A percentile compares a stretch with the other conserved stretches of the same genome.
These are phyloP conservation scores for Nannoperca obscura DNA, from an alignment of 2,797 vertebrate species.

Conservation along the genomic window DNA sequence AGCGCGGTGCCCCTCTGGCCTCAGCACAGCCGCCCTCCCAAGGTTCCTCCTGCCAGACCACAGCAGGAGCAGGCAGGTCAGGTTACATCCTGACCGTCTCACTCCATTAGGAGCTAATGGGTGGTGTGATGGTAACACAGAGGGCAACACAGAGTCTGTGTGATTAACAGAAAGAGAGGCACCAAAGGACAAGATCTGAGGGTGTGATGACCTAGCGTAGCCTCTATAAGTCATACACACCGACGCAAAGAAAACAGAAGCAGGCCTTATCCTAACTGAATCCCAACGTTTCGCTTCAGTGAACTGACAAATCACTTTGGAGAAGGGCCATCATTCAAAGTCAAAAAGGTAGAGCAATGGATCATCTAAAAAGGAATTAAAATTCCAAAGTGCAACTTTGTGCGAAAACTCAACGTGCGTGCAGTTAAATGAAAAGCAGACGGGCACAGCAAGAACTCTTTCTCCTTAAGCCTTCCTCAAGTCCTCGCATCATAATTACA, in stretches of 20 bases:
- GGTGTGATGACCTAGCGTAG: slow-evolving; percentile 23
- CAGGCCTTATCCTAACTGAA: slow-evolving; percentile 55
- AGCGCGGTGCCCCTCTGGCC: slow-evolving; percentile 16
- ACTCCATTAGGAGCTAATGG: slow-evolving; percentile 78
- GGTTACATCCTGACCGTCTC: slow-evolving; percentile 63
- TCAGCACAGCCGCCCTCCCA: neutral
- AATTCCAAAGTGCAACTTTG: slow-evolving; percentile 62
- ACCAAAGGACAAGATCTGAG: slow-evolving; percentile 45
- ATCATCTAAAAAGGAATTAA: slow-evolving; percentile 68
- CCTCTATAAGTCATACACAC: slow-evolving; percentile 35
- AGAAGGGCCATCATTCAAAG: slow-evolving; percentile 78
- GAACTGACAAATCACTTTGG: slow-evolving; percentile 83
- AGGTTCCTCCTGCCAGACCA: slow-evolving; percentile 37
- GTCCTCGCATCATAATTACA: slow-evolving; percentile 62
- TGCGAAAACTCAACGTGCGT: slow-evolving; percentile 46
- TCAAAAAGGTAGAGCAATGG: slow-evolving; percentile 53
- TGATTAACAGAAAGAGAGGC: slow-evolving; percentile 52
- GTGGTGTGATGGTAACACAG: slow-evolving; percentile 62
- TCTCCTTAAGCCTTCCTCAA: slow-evolving; percentile 55
- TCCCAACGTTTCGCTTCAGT: slow-evolving; percentile 65
- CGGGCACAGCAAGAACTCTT: slow-evolving; percentile 36
- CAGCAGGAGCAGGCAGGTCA: slow-evolving; percentile 55
- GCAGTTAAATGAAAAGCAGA: slow-evolving; percentile 62
- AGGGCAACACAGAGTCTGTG: slow-evolving; percentile 38
- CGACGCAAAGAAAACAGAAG: slow-evolving; percentile 46